These are phyloP conservation scores for Brachionus sp. DNA, from an alignment of 1,140 invertebrate genomes.

Conservation along the genomic window DNA sequence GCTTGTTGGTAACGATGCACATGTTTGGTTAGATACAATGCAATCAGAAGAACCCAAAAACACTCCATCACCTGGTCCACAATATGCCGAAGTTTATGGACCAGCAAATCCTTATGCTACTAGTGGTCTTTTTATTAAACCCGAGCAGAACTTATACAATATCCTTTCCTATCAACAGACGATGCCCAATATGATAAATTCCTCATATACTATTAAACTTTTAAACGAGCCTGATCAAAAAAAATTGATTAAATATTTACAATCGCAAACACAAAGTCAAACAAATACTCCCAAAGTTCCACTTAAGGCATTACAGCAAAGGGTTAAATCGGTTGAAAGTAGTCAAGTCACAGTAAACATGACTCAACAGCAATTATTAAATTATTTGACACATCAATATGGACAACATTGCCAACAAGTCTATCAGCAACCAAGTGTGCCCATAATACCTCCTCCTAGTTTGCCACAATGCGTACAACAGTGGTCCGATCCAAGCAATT, in stretches of 20 bases:
- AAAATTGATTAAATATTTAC: conserved; percentile 25
- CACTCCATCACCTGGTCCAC: neutral
- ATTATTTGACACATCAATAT: neutral
- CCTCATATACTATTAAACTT: conserved; percentile 4
- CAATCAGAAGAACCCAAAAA: neutral
- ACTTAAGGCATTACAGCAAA: neutral
- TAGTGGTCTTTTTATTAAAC: neutral
- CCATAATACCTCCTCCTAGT: neutral
- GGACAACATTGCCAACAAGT: neutral
- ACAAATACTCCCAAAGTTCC: conserved; percentile 18
- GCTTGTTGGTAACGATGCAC: conserved; percentile 19
- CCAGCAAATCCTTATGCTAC: conserved; percentile 38
- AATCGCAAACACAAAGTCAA: conserved; percentile 24
- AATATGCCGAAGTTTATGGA: conserved; percentile 36
- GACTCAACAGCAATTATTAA: neutral
- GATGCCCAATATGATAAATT: neutral
- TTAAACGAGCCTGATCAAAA: conserved; percentile 1
- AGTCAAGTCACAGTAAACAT: neutral
- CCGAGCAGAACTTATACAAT: conserved; percentile 7
- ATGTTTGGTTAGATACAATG: conserved; percentile 34
- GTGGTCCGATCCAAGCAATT: conserved; percentile 24
- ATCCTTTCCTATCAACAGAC: neutral
- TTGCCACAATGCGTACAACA: neutral
- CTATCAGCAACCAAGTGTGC: neutral
- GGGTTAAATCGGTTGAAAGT: conserved; percentile 29